Evolutionary conservation across 1,140 invertebrate species (phyloP).

Genomic region (Drusus annulatus): DNA sequence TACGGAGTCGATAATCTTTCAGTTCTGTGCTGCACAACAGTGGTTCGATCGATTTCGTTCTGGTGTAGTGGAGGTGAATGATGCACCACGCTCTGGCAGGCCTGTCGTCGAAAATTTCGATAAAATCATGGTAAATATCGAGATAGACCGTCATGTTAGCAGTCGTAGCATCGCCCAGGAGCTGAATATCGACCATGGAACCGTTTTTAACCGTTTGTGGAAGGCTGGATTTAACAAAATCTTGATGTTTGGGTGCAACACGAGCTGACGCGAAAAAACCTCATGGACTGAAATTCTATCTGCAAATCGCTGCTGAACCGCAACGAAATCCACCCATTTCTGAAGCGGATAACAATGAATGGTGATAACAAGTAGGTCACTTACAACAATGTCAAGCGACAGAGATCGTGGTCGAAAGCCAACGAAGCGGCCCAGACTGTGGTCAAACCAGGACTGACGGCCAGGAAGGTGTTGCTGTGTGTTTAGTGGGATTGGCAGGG

Average conservation of each 20-base stretch:
- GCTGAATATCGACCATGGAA: no score
- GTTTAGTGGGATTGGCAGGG: no score
- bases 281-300: no score
- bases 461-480: neutral
- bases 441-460: conserved; percentile 13
- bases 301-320: no score
- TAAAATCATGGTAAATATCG: conserved; percentile 21
- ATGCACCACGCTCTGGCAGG: conserved; percentile 22
- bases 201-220: no score
- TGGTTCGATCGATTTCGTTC: conserved; percentile 18
- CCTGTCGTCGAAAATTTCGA: conserved; percentile 24
- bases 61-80: conserved; percentile 13
- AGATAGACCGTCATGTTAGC: conserved; percentile 25
- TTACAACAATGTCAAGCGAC: no score
- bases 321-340: no score
- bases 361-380: no score
- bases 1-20: conserved; percentile 15
- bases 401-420: conserved; percentile 16
- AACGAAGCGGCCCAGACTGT: conserved; percentile 19
- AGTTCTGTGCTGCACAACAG: conserved; percentile 20
- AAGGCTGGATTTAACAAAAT: no score
- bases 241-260: no score
- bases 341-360: no score
- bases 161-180: conserved; percentile 11
- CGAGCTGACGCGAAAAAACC: no score